Evolutionary conservation across 2,888 invertebrate genomes (phyloP).

Genomic region (Athalia circularis): DNA sequence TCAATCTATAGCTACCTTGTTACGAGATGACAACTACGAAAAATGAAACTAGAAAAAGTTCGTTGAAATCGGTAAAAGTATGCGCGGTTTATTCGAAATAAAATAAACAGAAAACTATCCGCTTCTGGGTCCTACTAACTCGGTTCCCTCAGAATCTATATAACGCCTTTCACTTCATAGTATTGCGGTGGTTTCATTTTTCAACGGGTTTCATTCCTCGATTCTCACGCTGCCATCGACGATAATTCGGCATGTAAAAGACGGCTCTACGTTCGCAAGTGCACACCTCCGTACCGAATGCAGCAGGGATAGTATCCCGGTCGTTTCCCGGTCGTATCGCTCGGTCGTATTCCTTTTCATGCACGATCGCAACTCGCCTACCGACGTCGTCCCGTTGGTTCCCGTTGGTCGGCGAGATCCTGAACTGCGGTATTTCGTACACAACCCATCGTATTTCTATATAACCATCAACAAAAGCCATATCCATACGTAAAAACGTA

Average conservation of each 20-base stretch:
- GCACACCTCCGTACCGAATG: not conserved
- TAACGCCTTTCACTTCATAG: constrained; percentile 33
- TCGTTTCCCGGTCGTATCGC: constrained; percentile 38
- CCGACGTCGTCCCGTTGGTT: not conserved
- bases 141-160: constrained; percentile 15
- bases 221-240: constrained; percentile 41
- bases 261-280: not conserved
- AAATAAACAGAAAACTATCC: no score
- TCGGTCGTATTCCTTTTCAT: constrained; percentile 41
- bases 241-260: constrained; percentile 43
- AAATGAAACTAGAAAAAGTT: no score
- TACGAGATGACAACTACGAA: no score
- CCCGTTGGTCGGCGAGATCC: constrained; percentile 2
- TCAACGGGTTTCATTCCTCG: constrained; percentile 32
- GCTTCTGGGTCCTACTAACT: constrained; percentile 12
- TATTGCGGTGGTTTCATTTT: constrained; percentile 32
- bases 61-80: no score
- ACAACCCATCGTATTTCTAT: not conserved
- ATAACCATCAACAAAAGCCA: not conserved
- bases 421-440: constrained; percentile 21
- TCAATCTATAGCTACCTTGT: no score
- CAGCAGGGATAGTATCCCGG: constrained; percentile 18
- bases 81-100: no score
- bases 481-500: not conserved
- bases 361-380: constrained; percentile 6